These are phyloP conservation scores for Pogoniulus pusillus DNA, from an alignment of 2,797 vertebrate genomes.

Conservation along the genomic window DNA sequence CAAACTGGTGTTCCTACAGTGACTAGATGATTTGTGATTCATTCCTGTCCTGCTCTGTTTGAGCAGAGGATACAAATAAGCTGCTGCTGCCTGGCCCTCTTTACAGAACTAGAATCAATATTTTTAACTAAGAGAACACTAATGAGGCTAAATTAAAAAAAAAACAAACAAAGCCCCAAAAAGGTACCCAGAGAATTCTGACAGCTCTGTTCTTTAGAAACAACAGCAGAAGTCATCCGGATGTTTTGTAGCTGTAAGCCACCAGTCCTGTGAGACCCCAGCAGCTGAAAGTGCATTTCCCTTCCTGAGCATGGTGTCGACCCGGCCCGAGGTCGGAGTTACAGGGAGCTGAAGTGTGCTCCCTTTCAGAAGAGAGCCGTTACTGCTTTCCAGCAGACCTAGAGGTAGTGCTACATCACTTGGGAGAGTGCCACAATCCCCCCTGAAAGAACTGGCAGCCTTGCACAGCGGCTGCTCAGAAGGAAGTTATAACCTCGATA, in stretches of 20 bases:
- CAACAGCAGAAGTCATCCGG: neutral
- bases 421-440: neutral
- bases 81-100: neutral
- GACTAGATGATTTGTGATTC: conserved; percentile 15
- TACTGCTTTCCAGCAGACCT: conserved; percentile 25
- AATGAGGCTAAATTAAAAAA: neutral
- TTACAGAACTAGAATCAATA: conserved; percentile 28
- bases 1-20: neutral
- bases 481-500: neutral
- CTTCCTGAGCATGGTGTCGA: neutral
- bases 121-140: conserved; percentile 18
- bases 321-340: neutral
- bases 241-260: neutral
- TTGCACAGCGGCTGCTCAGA: conserved; percentile 4
- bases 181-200: neutral
- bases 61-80: neutral
- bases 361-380: conserved; percentile 14
- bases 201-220: neutral
- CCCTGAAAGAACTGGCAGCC: neutral
- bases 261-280: neutral
- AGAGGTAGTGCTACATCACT: neutral
- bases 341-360: neutral
- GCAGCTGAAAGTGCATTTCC: neutral
- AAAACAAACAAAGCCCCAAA: neutral
- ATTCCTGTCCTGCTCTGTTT: neutral